Percentiles rank a stretch among this genome's conserved stretches.
Evolutionary conservation across 2,797 vertebrate genomes (phyloP).

Genomic region (Gastrophryne carolinensis): DNA sequence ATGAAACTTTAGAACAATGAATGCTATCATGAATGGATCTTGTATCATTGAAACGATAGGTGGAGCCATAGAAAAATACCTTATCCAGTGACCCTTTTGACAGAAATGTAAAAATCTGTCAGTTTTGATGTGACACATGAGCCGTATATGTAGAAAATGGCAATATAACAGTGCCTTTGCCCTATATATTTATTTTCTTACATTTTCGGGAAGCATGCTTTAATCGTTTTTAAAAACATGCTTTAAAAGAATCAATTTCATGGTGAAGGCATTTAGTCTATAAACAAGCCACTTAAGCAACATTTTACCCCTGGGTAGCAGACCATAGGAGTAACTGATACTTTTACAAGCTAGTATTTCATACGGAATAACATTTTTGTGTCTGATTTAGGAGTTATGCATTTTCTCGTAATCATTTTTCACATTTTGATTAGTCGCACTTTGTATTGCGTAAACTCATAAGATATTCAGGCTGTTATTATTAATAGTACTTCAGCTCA

Average conservation of each 20-base stretch:
- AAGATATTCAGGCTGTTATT: no score
- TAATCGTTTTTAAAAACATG: constrained; percentile 63
- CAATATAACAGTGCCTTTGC: background rate
- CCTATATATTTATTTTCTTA: constrained; percentile 32
- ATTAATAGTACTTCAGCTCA: no score
- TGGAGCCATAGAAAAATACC: background rate
- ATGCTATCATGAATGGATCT: no score
- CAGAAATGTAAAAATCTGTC: background rate
- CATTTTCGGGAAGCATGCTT: constrained; percentile 58
- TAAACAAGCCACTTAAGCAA: constrained; percentile 76
- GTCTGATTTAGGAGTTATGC: constrained; percentile 82
- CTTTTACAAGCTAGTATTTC: constrained; percentile 87
- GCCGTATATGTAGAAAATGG: background rate
- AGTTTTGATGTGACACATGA: background rate
- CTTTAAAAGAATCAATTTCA: constrained; percentile 87
- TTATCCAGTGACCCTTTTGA: background rate
- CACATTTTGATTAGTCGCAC: no score
- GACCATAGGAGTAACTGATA: constrained; percentile 87
- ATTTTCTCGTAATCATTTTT: no score
- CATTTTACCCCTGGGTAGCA: constrained; percentile 79
- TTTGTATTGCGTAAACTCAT: no score
- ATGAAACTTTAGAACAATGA: no score
- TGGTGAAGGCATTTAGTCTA: constrained; percentile 82
- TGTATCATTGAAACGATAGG: background rate
- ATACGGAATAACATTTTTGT: constrained; percentile 85